Percentiles rank a stretch among this genome's conserved stretches.
Evolutionary conservation across 2,113 vertebrate species (phyloP).

Genomic region (Tiliqua scincoides): DNA sequence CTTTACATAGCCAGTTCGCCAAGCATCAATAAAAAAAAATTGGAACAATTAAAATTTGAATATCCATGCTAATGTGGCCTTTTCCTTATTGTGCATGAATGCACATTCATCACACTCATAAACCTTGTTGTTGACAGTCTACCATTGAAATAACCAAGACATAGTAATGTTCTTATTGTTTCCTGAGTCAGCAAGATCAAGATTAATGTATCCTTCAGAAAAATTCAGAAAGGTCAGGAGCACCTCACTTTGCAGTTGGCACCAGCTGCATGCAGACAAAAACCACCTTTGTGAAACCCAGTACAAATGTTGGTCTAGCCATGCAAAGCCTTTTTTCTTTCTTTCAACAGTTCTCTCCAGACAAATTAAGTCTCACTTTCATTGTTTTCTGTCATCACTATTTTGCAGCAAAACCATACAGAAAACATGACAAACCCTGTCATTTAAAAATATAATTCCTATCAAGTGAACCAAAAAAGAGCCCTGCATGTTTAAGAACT

Average conservation of each 20-base stretch:
- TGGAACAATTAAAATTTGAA: slow-evolving; percentile 80
- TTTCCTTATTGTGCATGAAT: slow-evolving; percentile 74
- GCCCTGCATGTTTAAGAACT: not conserved
- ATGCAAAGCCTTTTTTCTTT: not conserved
- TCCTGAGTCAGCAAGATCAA: slow-evolving; percentile 61
- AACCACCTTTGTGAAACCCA: not conserved
- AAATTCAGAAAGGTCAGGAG: slow-evolving; percentile 69
- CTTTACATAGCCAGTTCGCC: slow-evolving; percentile 71
- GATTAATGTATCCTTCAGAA: slow-evolving; percentile 63
- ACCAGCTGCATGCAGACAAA: slow-evolving; percentile 21
- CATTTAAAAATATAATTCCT: not conserved
- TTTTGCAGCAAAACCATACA: not conserved
- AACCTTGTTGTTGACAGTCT: slow-evolving; percentile 64
- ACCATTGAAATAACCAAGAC: slow-evolving; percentile 63
- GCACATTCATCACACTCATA: slow-evolving; percentile 74
- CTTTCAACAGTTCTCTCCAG: not conserved
- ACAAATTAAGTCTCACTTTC: not conserved
- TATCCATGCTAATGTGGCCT: slow-evolving; percentile 86
- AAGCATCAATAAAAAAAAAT: slow-evolving; percentile 74
- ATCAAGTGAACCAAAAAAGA: not conserved
- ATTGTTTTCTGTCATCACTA: not conserved
- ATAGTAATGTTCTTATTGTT: slow-evolving; percentile 66
- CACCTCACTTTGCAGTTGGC: slow-evolving; percentile 21
- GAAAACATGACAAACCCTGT: not conserved
- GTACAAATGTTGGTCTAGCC: not conserved